Percentiles rank a stretch among this genome's conserved stretches.
These are phyloP conservation scores for Strigops habroptila DNA, from an alignment of 2,113 vertebrate genomes.

Conservation along the genomic window DNA sequence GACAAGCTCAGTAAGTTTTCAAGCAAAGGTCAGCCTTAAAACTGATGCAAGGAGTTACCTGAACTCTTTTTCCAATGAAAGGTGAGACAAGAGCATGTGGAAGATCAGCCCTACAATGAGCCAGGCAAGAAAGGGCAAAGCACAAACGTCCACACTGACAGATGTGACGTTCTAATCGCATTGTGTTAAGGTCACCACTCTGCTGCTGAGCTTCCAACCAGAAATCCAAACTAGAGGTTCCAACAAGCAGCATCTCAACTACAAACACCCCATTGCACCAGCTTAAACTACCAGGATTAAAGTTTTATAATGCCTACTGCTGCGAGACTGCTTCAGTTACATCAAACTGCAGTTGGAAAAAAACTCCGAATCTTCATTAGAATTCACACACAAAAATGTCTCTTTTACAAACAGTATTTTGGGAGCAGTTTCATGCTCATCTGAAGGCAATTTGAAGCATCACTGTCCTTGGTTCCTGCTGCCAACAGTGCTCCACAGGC, in stretches of 20 bases:
- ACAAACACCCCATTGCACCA: background rate
- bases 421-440: background rate
- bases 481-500: background rate
- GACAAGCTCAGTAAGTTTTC: background rate
- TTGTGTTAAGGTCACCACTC: background rate
- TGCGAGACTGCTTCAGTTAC: background rate
- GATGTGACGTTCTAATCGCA: background rate
- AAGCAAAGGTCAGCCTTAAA: background rate
- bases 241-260: background rate
- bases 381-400: background rate
- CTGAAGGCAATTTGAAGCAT: background rate
- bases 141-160: rapidly evolving
- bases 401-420: background rate
- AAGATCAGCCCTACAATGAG: background rate
- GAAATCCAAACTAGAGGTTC: background rate
- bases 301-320: background rate
- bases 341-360: background rate
- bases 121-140: background rate
- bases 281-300: background rate
- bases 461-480: background rate
- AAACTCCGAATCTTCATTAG: background rate
- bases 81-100: background rate
- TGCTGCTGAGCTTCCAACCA: background rate
- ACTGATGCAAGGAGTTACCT: background rate
- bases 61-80: background rate